phyloP scores from a whole-genome alignment of 2,113 vertebrate genomes.

The Prunella himalayana region DNA sequence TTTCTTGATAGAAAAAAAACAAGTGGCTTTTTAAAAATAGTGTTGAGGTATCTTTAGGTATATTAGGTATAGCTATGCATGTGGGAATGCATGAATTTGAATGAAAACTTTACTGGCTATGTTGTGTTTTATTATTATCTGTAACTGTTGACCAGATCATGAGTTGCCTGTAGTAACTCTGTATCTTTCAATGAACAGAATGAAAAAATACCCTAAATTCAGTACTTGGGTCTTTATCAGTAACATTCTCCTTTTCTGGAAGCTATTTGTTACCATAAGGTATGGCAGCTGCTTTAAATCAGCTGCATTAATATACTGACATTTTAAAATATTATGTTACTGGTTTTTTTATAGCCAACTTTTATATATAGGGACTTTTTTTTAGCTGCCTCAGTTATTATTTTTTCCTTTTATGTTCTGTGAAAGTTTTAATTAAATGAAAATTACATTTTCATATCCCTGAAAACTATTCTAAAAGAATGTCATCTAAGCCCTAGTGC shows the following conservation, averaged over 20 bases:
- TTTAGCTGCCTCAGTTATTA: background rate
- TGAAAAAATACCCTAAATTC: background rate
- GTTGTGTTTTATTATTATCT: background rate
- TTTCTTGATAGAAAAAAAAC: background rate
- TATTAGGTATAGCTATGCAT: background rate
- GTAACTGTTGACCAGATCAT: background rate
- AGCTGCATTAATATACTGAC: background rate
- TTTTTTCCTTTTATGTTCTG: background rate
- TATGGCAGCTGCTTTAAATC: background rate
- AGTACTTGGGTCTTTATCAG: background rate
- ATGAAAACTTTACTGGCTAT: background rate
- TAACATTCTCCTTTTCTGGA: background rate
- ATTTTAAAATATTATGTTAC: background rate
- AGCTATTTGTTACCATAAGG: background rate
- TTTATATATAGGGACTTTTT: background rate
- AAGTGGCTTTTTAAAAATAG: background rate
- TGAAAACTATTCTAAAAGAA: background rate
- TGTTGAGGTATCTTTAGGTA: background rate
- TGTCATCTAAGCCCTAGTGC: background rate
- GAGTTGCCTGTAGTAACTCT: background rate
- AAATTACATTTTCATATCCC: background rate
- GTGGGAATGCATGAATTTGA: background rate
- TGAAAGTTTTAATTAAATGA: background rate
- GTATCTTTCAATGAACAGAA: background rate
- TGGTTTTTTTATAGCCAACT: background rate